A percentile compares a stretch with the other conserved stretches of the same genome.
These are phyloP conservation scores for Chymomyza procnemis DNA, from an alignment of 2,888 invertebrate species.

Conservation along the genomic window DNA sequence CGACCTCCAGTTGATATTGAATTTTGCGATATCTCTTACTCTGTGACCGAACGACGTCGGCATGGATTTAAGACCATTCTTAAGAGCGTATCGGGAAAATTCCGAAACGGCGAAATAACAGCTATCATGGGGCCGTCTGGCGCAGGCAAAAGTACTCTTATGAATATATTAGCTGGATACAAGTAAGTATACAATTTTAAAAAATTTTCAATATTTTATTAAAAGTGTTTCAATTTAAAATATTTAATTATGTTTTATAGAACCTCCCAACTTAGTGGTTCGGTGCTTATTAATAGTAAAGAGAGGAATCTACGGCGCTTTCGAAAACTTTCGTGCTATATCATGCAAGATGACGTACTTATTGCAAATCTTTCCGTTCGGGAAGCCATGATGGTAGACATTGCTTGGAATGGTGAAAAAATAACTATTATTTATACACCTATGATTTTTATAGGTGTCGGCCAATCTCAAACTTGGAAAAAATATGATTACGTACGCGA, in stretches of 20 bases:
- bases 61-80: constrained; percentile 91
- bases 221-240: too few relatives aligned
- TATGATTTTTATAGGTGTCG: constrained; percentile 80
- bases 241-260: constrained; percentile 80
- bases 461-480: constrained; percentile 95
- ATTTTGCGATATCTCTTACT: constrained; percentile 92
- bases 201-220: not conserved
- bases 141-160: constrained; percentile 88
- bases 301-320: constrained; percentile 91
- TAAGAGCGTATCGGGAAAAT: constrained; percentile 92
- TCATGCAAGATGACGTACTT: constrained; percentile 96
- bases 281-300: constrained; percentile 91
- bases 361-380: constrained; percentile 93
- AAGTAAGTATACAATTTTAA: constrained; percentile 83
- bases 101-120: constrained; percentile 93
- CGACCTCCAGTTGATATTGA: constrained; percentile 94
- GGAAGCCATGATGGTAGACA: constrained; percentile 93
- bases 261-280: constrained; percentile 90
- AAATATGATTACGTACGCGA: constrained; percentile 85
- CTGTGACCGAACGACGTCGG: constrained; percentile 90
- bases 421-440: not conserved
- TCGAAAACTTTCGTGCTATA: constrained; percentile 96
- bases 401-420: not conserved
- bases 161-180: constrained; percentile 93
- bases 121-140: constrained; percentile 97